Percentiles rank a stretch among this genome's conserved stretches.
These are phyloP conservation scores for Orthosia gothica DNA, from an alignment of 2,888 invertebrate genomes.

Conservation along the genomic window DNA sequence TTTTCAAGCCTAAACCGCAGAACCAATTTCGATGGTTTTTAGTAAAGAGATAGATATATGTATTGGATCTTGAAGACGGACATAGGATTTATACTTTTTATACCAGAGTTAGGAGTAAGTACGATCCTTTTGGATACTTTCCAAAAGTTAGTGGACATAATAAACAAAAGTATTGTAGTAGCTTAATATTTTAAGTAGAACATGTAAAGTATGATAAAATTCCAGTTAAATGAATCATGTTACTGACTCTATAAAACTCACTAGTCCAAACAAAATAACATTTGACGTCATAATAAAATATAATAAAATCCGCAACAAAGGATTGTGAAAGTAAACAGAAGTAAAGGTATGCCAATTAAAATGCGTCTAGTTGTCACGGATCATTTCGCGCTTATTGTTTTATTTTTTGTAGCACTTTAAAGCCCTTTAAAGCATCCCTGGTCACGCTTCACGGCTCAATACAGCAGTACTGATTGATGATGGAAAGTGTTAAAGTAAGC, in stretches of 20 bases:
- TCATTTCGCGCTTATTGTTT: slow-evolving; percentile 45
- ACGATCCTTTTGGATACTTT: too few relatives aligned
- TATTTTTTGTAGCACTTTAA: slow-evolving; percentile 51
- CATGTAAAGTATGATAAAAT: not conserved
- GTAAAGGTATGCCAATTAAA: slow-evolving; percentile 52
- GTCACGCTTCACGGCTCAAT: slow-evolving; percentile 58
- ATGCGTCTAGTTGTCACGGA: slow-evolving; percentile 46
- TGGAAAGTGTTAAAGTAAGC: slow-evolving; percentile 41
- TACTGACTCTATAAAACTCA: not conserved
- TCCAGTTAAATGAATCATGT: not conserved
- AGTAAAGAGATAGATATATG: not conserved
- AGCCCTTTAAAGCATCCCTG: slow-evolving; percentile 50
- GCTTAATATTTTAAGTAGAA: not conserved
- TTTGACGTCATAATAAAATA: slow-evolving; percentile 11
- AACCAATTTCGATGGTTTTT: not conserved
- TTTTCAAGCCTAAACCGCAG: not conserved
- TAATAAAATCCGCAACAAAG: slow-evolving; percentile 20
- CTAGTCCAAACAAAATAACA: not conserved
- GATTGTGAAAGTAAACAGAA: slow-evolving; percentile 7
- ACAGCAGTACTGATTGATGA: slow-evolving; percentile 36
- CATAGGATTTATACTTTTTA: too few relatives aligned
- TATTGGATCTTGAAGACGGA: too few relatives aligned
- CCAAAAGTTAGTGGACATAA: too few relatives aligned
- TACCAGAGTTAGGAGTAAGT: too few relatives aligned
- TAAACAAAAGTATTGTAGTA: too few relatives aligned